A percentile compares a stretch with the other conserved stretches of the same genome.
Conservation (phyloP, 2,888 invertebrate genomes). For the Bruchidius siliquastri region DNA sequence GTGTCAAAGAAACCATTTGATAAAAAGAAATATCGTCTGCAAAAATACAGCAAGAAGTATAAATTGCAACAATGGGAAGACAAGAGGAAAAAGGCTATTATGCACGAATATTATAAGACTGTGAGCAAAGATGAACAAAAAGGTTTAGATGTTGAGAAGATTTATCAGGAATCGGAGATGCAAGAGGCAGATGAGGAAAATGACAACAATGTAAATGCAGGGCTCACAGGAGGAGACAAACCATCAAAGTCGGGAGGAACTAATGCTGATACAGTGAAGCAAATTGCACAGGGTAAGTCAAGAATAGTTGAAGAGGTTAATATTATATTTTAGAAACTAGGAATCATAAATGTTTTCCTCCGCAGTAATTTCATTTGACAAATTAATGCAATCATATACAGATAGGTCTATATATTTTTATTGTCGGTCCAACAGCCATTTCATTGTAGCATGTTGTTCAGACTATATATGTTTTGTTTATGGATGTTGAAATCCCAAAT, state of each 20-base stretch:
- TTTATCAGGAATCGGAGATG: conserved; percentile 43
- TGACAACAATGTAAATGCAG: background rate
- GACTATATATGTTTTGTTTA: too few relatives aligned
- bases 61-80: conserved; percentile 67
- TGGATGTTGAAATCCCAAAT: too few relatives aligned
- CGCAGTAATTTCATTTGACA: too few relatives aligned
- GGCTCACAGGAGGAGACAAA: background rate
- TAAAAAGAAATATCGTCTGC: conserved; percentile 61
- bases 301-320: too few relatives aligned
- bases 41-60: conserved; percentile 67
- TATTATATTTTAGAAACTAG: too few relatives aligned
- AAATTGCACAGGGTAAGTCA: background rate
- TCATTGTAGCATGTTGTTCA: too few relatives aligned
- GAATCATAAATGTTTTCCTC: too few relatives aligned
- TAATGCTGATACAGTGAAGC: background rate
- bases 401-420: too few relatives aligned
- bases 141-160: conserved; percentile 48
- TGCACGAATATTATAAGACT: conserved; percentile 56
- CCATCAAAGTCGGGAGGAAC: background rate
- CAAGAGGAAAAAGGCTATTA: conserved; percentile 55
- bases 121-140: conserved; percentile 45
- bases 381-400: too few relatives aligned
- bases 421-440: too few relatives aligned
- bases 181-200: conserved; percentile 5
- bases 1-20: conserved; percentile 57